Base-by-base conservation (phyloP, 2,888 invertebrate genomes). In the Lasius fuliginosus region DNA sequence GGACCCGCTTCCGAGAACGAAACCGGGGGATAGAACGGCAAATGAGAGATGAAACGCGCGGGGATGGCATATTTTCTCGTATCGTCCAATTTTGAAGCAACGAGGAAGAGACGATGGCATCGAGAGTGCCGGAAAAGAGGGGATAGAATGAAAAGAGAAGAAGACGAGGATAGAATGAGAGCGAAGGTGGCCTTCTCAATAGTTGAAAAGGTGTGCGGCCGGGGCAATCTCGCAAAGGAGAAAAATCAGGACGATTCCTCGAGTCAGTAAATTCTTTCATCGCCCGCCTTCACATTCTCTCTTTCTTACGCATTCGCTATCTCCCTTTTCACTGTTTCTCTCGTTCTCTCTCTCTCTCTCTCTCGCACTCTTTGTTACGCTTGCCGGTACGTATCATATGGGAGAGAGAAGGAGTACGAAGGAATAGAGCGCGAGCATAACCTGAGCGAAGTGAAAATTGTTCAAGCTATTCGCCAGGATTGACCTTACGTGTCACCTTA, bases 361-460 rank as follows among this genome's bases (percentile, higher is more conserved):
- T 12, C 53, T 67, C 40, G 73, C 58, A 64, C 33, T 69, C 56
- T 23, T 36, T 81, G 73, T 81, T 73, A 18, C 40, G 49, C 56
- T 76, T 60, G 74, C 27, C 30, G 12, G 33, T 58, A 76, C 9
- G 42, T 73, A 60, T 69, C 82, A 67, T 40, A 82, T 67, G 46
- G n/a, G n/a, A 73, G 40, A 56, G 58, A 60, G 67, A 42, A 30
- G 68, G 53, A 33, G 64, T 62, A 33, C 65, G 53, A 60, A 23
- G 23, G 23, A 23, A 12, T 46, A 65, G 60, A 82, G 23, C 60
- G 86, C 77, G 84, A 83, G 87, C 87, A 90, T 91, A 91, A 92
- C 88, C 89, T 84, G 88, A 87, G 91, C 87, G 87, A 93, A 92
- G 92, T 93, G 93, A 92, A 93, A 93, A 93, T 92, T 92, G 92